Base-by-base conservation (phyloP, 2,113 vertebrate species). In the Megaceryle torquata region DNA sequence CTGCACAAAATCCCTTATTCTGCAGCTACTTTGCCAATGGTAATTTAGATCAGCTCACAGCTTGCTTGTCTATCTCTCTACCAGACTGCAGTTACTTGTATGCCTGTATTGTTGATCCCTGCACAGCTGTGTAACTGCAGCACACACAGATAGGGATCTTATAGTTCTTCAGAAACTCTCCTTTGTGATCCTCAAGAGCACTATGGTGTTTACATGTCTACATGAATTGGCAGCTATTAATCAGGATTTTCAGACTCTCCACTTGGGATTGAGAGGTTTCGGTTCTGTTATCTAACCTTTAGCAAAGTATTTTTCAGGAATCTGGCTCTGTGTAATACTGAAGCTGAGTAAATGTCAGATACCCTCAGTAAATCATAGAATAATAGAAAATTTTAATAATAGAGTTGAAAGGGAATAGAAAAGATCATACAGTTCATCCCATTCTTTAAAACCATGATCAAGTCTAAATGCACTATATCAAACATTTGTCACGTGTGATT, bases 291-390 rank as follows among this genome's bases (percentile, higher is more conserved):
- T 10, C 29, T 76, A 87, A 93, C 70, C 79, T 94, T 89, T 54
- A 82, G 43, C n/a, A 59, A 89, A 70, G 51, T 46, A 37, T 4
- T 82, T 63, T 86, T 78, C 22, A 33, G 31, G 31, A 6, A 74
- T 89, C 44, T 67, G 67, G 10, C 19, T 69, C n/a, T 65, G 31
- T 69, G 75, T 67, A 77, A 65, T 43, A 46, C 25, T 37, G 51
- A 88, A 81, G 68, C 28, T 83, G 60, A 81, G 51, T 43, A 95
- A 93, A 93, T 87, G 70, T 89, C 82, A 92, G 37, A 70, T 67
- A 63, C 11, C 41, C 41, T 59, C 60, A 51, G 51, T 67, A 93
- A 93, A 82, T 65, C 50, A 37, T 14, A 79, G 24, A 94, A 91
- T 48, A 84, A 72, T 10, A 71, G 4, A 71, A 63, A 39, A 13